Evolutionary conservation across 2,888 invertebrate genomes (phyloP).

Genomic region (Erebia epiphron): DNA sequence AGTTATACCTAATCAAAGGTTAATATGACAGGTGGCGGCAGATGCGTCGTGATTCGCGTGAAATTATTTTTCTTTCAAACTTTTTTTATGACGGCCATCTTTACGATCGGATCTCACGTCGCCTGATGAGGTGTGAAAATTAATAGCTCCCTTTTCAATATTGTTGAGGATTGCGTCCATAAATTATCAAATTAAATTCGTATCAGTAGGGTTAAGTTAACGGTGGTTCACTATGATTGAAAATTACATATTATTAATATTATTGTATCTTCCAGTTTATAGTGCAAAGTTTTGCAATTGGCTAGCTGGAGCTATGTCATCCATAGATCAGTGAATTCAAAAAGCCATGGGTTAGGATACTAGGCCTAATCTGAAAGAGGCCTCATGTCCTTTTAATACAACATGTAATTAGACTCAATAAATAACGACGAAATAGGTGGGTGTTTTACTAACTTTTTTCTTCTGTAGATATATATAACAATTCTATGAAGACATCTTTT

Average conservation of each 20-base stretch:
- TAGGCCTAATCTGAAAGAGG: too few relatives aligned
- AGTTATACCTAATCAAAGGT: constrained; percentile 63
- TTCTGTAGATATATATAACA: too few relatives aligned
- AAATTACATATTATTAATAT: neutral
- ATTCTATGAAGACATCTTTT: too few relatives aligned
- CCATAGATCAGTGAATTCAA: too few relatives aligned
- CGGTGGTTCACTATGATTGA: neutral
- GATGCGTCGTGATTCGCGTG: constrained; percentile 78
- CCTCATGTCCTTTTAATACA: too few relatives aligned
- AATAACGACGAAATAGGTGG: too few relatives aligned
- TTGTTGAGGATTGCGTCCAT: constrained; percentile 42
- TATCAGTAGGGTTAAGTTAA: constrained; percentile 4
- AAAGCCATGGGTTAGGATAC: too few relatives aligned
- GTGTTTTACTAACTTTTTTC: too few relatives aligned
- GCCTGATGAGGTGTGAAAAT: constrained; percentile 75
- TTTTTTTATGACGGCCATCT: constrained; percentile 50
- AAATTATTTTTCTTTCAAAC: constrained; percentile 70
- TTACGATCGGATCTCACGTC: constrained; percentile 63
- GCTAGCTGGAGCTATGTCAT: too few relatives aligned
- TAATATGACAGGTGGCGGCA: constrained; percentile 74
- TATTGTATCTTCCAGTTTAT: neutral
- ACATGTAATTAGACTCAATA: too few relatives aligned
- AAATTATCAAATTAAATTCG: constrained; percentile 25
- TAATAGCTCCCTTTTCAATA: constrained; percentile 64
- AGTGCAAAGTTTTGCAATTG: too few relatives aligned